Percentiles rank a stretch among this genome's conserved stretches.
Evolutionary conservation across 1,140 invertebrate species (phyloP).

Genomic region (Drosophila willistoni): DNA sequence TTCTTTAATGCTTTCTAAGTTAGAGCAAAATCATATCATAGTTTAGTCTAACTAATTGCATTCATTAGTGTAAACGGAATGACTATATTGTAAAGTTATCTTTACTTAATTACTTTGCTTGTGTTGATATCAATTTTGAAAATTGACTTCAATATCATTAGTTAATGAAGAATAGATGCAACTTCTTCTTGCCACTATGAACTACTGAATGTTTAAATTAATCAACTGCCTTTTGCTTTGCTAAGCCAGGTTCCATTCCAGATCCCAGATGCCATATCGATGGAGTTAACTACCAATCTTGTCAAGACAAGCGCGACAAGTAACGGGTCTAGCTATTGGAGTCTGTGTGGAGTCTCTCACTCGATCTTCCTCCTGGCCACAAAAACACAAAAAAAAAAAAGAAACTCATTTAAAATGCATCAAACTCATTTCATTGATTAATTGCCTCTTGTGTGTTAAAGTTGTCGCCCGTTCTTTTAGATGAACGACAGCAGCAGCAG

Average conservation of each 20-base stretch:
- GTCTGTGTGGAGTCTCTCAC: constrained; percentile 1
- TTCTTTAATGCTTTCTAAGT: too few species aligned
- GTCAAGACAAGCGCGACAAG: constrained; percentile 58
- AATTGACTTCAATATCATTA: not conserved
- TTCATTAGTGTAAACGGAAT: too few species aligned
- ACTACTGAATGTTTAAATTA: constrained; percentile 1
- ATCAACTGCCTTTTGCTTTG: constrained; percentile 25
- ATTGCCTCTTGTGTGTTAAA: constrained; percentile 55
- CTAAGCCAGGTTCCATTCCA: not conserved
- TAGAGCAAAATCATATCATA: too few species aligned
- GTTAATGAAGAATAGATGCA: not conserved
- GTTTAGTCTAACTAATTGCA: too few species aligned
- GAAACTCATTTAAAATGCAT: constrained; percentile 78
- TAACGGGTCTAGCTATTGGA: constrained; percentile 54
- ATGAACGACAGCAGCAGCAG: constrained; percentile 5
- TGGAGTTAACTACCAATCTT: constrained; percentile 6
- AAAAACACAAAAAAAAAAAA: not conserved
- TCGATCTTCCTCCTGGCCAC: not conserved
- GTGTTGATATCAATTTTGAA: not conserved
- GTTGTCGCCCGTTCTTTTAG: constrained; percentile 34
- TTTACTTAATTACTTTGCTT: not conserved
- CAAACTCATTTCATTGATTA: constrained; percentile 81
- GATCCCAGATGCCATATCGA: not conserved
- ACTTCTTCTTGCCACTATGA: not conserved
- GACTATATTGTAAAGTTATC: too few species aligned